Base-by-base conservation (phyloP, 2,888 invertebrate genomes). In the Brassicogethes aeneus region DNA sequence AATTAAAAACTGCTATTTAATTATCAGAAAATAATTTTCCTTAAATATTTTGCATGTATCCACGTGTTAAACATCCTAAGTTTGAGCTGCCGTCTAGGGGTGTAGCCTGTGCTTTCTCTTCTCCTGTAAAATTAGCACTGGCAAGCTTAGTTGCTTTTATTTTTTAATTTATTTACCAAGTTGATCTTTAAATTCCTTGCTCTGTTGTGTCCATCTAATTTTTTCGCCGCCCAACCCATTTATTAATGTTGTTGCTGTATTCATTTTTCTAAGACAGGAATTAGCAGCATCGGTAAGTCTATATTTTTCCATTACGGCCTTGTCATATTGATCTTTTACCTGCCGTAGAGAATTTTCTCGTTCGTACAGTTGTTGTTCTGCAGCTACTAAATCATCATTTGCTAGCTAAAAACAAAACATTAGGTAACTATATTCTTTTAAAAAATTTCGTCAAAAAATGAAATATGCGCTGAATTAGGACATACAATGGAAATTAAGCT, bases 141-240 rank as follows among this genome's bases (percentile, higher is more conserved):
- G n/a, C n/a, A n/a, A n/a, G n/a, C n/a, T n/a, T n/a, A n/a, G n/a
- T n/a, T n/a, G n/a, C n/a, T 33, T 16, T 16, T 15, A 16, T 31
- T 39, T 33, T 29, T 16, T 41, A 23, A 5, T 23, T 23, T 5
- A 23, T 39, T 38, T 48, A 59, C 60, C 89, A 15, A 91, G 73
- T 68, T 95, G 92, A 58, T 82, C 79, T 65, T 90, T 92, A 53
- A 92, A 93, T 44, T 91, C 90, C 70, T 90, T 90, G 65, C 93
- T 90, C 65, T 94, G 93, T 56, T 90, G 85, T 0, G 94, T 96
- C 96, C 96, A 96, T 40, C 96, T 77, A 2, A 62, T 52, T 65
- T 91, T 93, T 61, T 89, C 89, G 16, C 93, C 96, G 1, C 91
- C 91, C 35, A 96, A 71, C 2, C 96, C 96, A 61, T 94, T 93